Conservation (phyloP, 2,797 vertebrate species). For the Nannoperca obscura region DNA sequence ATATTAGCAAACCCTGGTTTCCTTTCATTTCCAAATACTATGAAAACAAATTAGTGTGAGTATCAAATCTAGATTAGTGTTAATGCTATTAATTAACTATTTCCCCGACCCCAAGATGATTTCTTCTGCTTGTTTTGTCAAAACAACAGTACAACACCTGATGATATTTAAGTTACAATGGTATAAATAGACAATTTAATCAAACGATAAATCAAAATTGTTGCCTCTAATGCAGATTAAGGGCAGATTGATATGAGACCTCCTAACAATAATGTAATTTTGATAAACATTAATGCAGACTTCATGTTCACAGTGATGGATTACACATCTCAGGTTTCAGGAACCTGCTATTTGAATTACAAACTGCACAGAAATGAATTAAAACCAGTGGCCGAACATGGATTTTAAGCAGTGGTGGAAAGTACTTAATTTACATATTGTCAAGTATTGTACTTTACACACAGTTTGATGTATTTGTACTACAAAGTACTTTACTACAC, state of each 20-base stretch:
- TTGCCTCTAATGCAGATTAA: neutral
- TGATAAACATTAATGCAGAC: neutral
- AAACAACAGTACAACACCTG: neutral
- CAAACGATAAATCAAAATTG: neutral
- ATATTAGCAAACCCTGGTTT: neutral
- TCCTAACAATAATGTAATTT: neutral
- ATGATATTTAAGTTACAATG: neutral
- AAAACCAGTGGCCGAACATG: neutral
- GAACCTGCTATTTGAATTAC: neutral
- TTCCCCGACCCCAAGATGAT: neutral
- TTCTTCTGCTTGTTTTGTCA: neutral
- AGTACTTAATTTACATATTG: neutral
- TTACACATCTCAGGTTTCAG: neutral
- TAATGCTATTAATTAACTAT: neutral
- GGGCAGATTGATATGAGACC: neutral
- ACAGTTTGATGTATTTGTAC: neutral
- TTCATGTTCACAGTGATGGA: neutral
- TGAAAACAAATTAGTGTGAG: neutral
- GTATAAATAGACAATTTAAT: neutral
- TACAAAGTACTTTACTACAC: neutral
- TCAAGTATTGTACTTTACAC: neutral
- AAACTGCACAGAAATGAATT: neutral
- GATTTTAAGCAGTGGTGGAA: neutral
- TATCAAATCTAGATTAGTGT: neutral
- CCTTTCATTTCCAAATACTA: too few relatives aligned